Evolutionary conservation across 2,113 vertebrate genomes (phyloP), one percentile per base, ranked within the genome.

Genomic region (Rhabdornis inornatus): DNA sequence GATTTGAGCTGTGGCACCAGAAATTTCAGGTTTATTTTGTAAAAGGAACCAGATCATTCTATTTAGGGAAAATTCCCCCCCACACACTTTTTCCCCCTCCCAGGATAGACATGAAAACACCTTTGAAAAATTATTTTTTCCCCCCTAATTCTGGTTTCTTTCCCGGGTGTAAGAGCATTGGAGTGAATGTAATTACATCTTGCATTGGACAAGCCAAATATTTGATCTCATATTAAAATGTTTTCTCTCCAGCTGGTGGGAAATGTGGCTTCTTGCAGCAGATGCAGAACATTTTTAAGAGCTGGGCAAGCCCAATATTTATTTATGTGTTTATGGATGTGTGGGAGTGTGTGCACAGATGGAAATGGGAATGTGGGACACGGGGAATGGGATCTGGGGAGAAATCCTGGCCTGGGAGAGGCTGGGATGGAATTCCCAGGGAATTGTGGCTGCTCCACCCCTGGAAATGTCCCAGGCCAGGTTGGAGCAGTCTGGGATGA

Each of bases 111-210:
- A 87, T 93, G 94, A 96, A 94, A 96, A 97, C 95, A 97, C 96
- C 97, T 97, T 96, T 95, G 96, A 97, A 97, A 97, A 87, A 66
- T 92, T 92, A 56, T 94, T 95, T 97, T 95, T 97, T 95, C 86
- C 68, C 42, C 63, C 81, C 19, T 21, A 66, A 76, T 66, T 85
- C 83, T 85, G 97, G 95, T 91, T 92, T 96, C 91, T 93, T 96
- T 96, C 95, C 83, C 37, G 2, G 94, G 92, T 97, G 80, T 90
- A 92, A 95, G 93, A 52, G 71, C 50, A 4, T 72, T 83, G 71
- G 80, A 93, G 56, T 11, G 84, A 96, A 80, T 89, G 74, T 97
- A 98, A 98, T 97, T 97, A 95, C 95, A 98, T 94, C 94, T 96
- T 96, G 63, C 69, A 59, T 50, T 72, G 94, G 95, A 90, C 50